Conservation (phyloP, 1,140 invertebrate species). For the Brachionus koreanus region DNA sequence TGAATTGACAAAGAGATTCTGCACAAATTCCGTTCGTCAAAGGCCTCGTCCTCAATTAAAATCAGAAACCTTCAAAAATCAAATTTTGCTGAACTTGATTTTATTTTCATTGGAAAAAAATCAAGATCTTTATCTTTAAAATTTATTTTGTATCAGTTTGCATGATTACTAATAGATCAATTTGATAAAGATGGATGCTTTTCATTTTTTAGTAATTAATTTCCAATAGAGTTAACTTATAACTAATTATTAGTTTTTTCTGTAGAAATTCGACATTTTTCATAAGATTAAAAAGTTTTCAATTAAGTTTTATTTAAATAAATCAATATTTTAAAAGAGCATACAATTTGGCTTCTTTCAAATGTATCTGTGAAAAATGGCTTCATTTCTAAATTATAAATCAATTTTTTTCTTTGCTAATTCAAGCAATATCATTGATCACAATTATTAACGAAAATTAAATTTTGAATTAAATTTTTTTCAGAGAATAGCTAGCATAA, state of each 20-base stretch:
- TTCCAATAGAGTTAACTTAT: not conserved
- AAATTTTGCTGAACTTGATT: slow-evolving; percentile 2
- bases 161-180: not conserved
- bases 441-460: too few relatives aligned
- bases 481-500: too few relatives aligned
- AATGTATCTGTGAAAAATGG: not conserved
- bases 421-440: too few relatives aligned
- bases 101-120: not conserved
- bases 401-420: not conserved
- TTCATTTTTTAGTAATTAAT: not conserved
- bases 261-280: not conserved
- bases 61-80: not conserved
- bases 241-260: not conserved
- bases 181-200: not conserved
- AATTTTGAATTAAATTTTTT: too few relatives aligned
- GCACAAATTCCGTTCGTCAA: not conserved
- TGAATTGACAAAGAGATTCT: not conserved
- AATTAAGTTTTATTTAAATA: not conserved
- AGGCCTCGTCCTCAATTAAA: slow-evolving; percentile 3
- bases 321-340: not conserved
- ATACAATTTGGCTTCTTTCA: not conserved
- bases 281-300: not conserved
- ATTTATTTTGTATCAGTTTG: not conserved
- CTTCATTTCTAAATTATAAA: not conserved
- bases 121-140: not conserved